Base-by-base conservation (phyloP, 2,113 vertebrate species). In the Heteronetta atricapilla region DNA sequence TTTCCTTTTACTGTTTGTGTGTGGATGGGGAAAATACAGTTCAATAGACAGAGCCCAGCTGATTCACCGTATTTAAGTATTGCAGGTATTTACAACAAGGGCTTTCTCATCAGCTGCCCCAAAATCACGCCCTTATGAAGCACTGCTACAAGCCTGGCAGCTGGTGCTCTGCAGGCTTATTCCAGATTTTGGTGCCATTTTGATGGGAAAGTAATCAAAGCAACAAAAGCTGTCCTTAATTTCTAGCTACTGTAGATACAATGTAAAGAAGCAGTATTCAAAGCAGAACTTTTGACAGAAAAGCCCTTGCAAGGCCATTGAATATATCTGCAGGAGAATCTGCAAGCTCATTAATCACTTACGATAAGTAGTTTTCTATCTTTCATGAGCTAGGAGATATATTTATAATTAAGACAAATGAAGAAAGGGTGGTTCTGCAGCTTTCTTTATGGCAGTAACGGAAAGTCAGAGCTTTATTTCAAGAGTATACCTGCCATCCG, bases 291-390 rank as follows among this genome's bases (percentile, higher is more conserved):
- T 70, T 19, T 2, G 6, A 40, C 29, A 50, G 72, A 76, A 80
- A 85, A 31, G 33, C 20, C 12, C 23, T 15, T 63, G 40, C 40
- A 86, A 94, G 40, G 26, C n/a, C 84, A 58, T 59, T 97, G 97
- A 92, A 94, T 97, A 8, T 84, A 97, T 94, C 96, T 97, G 95
- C 93, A 98, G 94, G 95, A 97, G 97, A 97, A 97, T 96, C 89
- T 95, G 95, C 87, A 97, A 95, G 93, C 97, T 95, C 96, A 97
- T 98, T 98, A 98, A 98, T 98, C 97, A 97, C 92, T 76, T 55
- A 88, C 81, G 89, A 87, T 82, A 56, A 89, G 86, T 86, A 96
- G 63, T 28, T 86, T 56, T 67, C 7, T 59, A 67, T 87, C 46
- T 75, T 44, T 52, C 46, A 21, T 73, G 52, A 79, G 60, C 22